A percentile compares a stretch with the other conserved stretches of the same genome.
These are phyloP conservation scores for Drosophila sproati DNA, from an alignment of 1,140 invertebrate genomes.

Conservation along the genomic window DNA sequence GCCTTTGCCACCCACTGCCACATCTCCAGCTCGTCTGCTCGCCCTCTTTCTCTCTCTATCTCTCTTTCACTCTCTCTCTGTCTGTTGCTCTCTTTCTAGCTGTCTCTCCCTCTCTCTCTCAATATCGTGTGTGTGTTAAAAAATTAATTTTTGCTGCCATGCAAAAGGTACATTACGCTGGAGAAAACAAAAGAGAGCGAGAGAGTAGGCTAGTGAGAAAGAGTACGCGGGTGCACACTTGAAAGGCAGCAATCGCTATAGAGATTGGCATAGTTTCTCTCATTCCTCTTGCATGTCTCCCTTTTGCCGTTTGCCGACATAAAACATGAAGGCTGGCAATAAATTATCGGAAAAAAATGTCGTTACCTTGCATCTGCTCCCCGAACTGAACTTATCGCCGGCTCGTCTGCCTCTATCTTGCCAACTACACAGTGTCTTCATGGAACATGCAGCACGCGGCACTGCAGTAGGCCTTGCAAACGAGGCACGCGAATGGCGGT, in stretches of 20 bases:
- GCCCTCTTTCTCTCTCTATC: neutral
- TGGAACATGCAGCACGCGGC: conserved; percentile 8
- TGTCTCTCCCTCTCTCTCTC: neutral
- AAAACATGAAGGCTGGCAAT: conserved; percentile 66
- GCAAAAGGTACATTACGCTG: conserved; percentile 47
- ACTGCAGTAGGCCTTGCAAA: conserved; percentile 14
- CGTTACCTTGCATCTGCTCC: conserved; percentile 74
- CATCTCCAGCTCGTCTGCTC: neutral
- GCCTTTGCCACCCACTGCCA: neutral
- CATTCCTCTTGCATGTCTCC: neutral
- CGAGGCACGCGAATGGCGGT: neutral
- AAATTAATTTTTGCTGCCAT: conserved; percentile 76
- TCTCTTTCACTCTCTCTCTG: neutral
- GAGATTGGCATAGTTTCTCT: conserved; percentile 68
- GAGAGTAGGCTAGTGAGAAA: neutral
- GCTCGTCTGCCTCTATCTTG: conserved; percentile 11
- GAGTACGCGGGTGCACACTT: conserved; percentile 3
- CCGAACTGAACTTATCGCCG: conserved; percentile 33
- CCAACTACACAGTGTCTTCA: conserved; percentile 63
- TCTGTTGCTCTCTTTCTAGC: neutral
- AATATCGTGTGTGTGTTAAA: conserved; percentile 64
- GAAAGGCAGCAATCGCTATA: conserved; percentile 6
- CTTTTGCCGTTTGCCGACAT: conserved; percentile 10
- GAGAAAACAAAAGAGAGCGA: neutral
- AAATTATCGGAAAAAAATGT: conserved; percentile 68